Evolutionary conservation across 2,797 vertebrate genomes (phyloP).

Genomic region (Siniperca undulata): DNA sequence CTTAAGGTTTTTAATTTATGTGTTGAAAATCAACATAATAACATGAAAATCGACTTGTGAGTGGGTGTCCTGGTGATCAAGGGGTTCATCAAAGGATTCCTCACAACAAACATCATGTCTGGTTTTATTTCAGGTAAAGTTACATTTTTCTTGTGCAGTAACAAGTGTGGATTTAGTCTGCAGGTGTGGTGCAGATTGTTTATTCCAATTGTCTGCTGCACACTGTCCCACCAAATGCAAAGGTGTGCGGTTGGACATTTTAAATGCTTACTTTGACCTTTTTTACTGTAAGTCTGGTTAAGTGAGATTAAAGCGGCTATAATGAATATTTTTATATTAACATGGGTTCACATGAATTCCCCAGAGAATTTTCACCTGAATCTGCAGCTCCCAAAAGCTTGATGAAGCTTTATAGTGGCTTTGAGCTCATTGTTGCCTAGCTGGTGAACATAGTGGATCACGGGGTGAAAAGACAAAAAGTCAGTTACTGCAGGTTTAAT

Average conservation of each 20-base stretch:
- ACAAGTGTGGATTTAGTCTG: slow-evolving; percentile 2
- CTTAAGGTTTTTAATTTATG: background rate
- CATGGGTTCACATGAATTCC: background rate
- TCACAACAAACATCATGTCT: background rate
- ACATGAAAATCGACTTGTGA: background rate
- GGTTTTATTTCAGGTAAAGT: background rate
- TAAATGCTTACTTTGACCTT: slow-evolving; percentile 10
- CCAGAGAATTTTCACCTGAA: background rate
- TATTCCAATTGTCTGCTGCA: slow-evolving; percentile 9
- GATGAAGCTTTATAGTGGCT: background rate
- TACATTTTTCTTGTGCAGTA: background rate
- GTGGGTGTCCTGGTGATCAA: background rate
- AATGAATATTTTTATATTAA: background rate
- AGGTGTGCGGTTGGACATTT: background rate
- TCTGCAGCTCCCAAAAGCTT: background rate
- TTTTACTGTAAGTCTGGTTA: background rate
- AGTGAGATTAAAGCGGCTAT: background rate
- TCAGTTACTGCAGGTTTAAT: background rate
- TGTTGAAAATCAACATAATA: background rate
- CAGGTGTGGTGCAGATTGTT: background rate
- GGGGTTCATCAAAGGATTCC: background rate
- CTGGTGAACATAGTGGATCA: slow-evolving; percentile 5
- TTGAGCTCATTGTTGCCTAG: background rate
- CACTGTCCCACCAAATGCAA: slow-evolving; percentile 1
- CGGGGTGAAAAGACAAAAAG: no score